Conservation (phyloP, 1,140 invertebrate genomes). For the Pseudomyrmex flavicornis region DNA sequence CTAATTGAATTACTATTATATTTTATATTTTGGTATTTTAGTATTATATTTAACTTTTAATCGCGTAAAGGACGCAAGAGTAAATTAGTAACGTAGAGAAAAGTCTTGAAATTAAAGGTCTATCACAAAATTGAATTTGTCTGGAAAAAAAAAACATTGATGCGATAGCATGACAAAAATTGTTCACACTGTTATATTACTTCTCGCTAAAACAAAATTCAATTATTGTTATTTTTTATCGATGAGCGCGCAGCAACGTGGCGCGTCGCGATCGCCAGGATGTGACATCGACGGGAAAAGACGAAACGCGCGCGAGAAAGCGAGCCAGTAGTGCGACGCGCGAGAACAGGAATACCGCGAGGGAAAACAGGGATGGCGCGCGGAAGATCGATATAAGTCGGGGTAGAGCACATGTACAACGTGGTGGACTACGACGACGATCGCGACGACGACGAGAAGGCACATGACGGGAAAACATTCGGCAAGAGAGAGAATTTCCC, state of each 20-base stretch:
- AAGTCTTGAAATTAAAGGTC: no score
- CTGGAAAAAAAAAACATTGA: no score
- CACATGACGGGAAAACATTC: conserved; percentile 64
- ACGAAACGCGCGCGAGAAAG: conserved; percentile 48
- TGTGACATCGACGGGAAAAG: not conserved
- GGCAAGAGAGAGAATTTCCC: conserved; percentile 69
- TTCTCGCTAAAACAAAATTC: not conserved
- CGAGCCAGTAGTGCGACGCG: not conserved
- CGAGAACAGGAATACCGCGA: not conserved
- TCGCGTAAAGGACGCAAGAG: no score
- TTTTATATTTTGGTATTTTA: not conserved
- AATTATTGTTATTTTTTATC: not conserved
- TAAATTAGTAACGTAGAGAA: no score
- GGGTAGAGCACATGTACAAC: conserved; percentile 55
- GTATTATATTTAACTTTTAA: no score
- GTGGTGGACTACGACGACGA: conserved; percentile 1
- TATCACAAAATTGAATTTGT: no score
- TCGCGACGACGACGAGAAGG: conserved; percentile 3
- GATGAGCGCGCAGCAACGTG: not conserved
- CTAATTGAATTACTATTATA: not conserved
- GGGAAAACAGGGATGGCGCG: not conserved
- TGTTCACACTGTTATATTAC: no score
- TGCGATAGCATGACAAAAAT: no score
- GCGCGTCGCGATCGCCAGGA: not conserved
- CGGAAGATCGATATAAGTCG: conserved; percentile 65